Percentiles rank a stretch among this genome's conserved stretches.
phyloP scores from a whole-genome alignment of 2,113 vertebrate species.

The Rhizomys pruinosus region DNA sequence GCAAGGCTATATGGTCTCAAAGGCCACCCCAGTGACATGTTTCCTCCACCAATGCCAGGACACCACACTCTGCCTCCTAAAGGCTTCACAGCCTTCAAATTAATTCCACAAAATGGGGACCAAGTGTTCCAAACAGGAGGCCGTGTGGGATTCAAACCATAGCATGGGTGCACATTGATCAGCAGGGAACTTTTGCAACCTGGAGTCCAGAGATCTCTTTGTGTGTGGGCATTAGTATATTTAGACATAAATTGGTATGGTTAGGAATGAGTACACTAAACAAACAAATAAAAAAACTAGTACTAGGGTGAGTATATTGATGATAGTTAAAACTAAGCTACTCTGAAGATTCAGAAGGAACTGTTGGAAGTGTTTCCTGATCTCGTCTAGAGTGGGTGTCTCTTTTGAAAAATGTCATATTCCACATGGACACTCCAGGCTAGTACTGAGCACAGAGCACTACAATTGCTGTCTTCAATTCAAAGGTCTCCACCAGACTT shows the following conservation, averaged over 20 bases:
- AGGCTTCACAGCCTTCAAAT: neutral
- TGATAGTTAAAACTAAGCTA: neutral
- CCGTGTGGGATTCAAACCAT: too few relatives aligned
- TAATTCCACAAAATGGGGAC: too few relatives aligned
- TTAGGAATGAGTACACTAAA: neutral
- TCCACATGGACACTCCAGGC: neutral
- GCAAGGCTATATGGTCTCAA: too few relatives aligned
- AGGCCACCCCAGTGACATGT: too few relatives aligned
- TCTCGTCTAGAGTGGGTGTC: neutral
- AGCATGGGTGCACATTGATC: neutral
- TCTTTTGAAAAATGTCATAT: neutral
- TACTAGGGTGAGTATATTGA: neutral
- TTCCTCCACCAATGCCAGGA: too few relatives aligned
- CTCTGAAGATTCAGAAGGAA: neutral
- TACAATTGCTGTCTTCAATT: neutral
- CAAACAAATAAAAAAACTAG: neutral
- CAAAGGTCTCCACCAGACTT: neutral
- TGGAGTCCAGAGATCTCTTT: neutral
- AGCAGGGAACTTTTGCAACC: neutral
- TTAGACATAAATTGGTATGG: neutral
- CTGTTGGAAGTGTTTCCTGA: neutral
- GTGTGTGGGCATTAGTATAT: neutral
- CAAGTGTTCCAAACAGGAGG: neutral
- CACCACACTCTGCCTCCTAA: too few relatives aligned
- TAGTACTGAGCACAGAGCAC: accelerated